A percentile compares a stretch with the other conserved stretches of the same genome.
phyloP scores from a whole-genome alignment of 37 sponge, comb jelly and placozoan genomes.

The Aplysina aerophoba region DNA sequence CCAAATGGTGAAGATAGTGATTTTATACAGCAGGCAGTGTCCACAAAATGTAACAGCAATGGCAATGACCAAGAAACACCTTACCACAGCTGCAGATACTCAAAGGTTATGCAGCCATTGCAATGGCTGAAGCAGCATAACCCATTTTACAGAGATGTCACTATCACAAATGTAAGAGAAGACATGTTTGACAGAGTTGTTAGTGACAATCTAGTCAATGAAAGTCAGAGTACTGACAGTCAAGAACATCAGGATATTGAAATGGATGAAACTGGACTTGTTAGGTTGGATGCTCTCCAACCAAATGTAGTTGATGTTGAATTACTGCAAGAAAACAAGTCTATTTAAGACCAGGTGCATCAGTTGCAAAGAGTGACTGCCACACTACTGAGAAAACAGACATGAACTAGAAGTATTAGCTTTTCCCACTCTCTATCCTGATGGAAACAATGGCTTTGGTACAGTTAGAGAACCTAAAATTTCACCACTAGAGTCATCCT shows the following conservation, averaged over 20 bases:
- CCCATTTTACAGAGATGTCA: too few species aligned
- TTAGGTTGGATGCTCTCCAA: background rate
- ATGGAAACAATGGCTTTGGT: slow-evolving; percentile 23
- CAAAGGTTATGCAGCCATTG: too few species aligned
- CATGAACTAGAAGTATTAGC: background rate
- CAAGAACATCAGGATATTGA: too few species aligned
- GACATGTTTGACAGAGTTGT: too few species aligned
- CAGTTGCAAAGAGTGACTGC: background rate
- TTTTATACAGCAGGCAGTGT: background rate
- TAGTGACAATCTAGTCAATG: too few species aligned
- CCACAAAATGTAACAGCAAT: background rate
- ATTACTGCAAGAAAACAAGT: background rate
- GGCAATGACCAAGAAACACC: too few species aligned
- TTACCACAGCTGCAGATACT: too few species aligned
- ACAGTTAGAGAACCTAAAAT: background rate
- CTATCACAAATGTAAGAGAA: too few species aligned
- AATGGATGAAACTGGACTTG: background rate
- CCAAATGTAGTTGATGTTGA: background rate
- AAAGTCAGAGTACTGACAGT: too few species aligned
- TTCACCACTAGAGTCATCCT: background rate
- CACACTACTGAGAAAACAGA: background rate
- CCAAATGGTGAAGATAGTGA: background rate
- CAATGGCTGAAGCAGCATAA: too few species aligned
- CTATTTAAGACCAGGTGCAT: background rate
- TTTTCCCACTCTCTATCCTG: slow-evolving; percentile 17